A percentile compares a stretch with the other conserved stretches of the same genome.
These are phyloP conservation scores for Timandra comae DNA, from an alignment of 2,888 invertebrate genomes.

Conservation along the genomic window DNA sequence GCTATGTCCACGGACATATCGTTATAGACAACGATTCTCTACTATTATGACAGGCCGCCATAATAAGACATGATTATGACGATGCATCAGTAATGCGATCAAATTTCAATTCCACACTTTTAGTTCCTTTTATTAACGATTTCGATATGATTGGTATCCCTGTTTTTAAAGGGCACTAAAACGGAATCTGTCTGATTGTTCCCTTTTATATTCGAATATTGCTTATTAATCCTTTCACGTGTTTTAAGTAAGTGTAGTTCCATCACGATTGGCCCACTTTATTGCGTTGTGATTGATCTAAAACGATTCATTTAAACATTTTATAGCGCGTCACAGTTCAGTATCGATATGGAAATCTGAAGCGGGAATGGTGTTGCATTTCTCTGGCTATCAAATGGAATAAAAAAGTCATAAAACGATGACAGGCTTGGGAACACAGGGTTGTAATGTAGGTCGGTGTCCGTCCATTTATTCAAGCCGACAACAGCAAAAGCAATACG, in stretches of 20 bases:
- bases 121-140: constrained; percentile 36
- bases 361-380: constrained; percentile 67
- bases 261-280: constrained; percentile 24
- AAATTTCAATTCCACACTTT: constrained; percentile 39
- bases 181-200: constrained; percentile 13
- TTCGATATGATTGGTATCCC: constrained; percentile 17
- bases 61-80: constrained; percentile 55
- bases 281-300: constrained; percentile 34
- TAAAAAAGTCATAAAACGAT: constrained; percentile 73
- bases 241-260: constrained; percentile 17
- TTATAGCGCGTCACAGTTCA: constrained; percentile 43
- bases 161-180: constrained; percentile 13
- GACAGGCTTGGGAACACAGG: constrained; percentile 70
- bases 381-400: constrained; percentile 62
- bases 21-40: constrained; percentile 34
- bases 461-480: constrained; percentile 58
- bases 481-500: constrained; percentile 55
- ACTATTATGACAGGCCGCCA: constrained; percentile 51
- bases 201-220: constrained; percentile 9
- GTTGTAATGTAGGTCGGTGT: constrained; percentile 59
- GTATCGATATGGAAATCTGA: constrained; percentile 57
- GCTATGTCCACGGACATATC: constrained; percentile 5
- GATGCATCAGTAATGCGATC: constrained; percentile 37
- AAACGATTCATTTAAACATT: constrained; percentile 47
- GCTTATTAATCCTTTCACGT: constrained; percentile 14